Evolutionary conservation across 2,888 invertebrate genomes (phyloP), one percentile per base, ranked within the genome.

Genomic region (Himalopsyche anomala): DNA sequence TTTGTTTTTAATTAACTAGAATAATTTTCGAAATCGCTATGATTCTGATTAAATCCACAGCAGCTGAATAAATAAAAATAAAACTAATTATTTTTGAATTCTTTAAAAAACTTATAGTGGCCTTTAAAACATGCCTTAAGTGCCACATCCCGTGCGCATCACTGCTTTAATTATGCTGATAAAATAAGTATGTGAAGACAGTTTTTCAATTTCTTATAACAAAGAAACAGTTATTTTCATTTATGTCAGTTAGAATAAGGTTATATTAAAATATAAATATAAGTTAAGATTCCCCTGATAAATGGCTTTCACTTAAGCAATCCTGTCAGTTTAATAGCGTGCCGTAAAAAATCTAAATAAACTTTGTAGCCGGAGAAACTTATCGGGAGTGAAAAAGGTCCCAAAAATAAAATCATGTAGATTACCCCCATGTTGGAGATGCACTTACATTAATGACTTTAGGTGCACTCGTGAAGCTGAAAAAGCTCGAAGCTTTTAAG

Each of bases 371-470:
- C 3, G 28, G 62, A 62, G 62, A 28, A 62, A 11, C 62, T 62
- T 19, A 62, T 62, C 19, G 62, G 11, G 62, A 62, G 62, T 62
- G n/a, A 62, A 62, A 62, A 62, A 62, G 62, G 62, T 62, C 28
- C 62, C 62, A 62, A 62, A 62, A 62, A 62, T 62, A 62, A 62
- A 62, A 15, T 62, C 62, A 62, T 62, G 62, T 62, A 62, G 62
- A 62, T 62, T 62, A 62, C 62, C 56, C 55, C 17, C 56, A 19
- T 56, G 56, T n/a, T 56, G 56, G 56, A 56, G 62, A 62, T 62
- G 62, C 62, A 62, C 62, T 62, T 62, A 62, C 62, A 62, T 62
- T 62, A 62, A 62, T 62, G 62, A 62, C 62, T 62, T 62, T 62
- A 28, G 62, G 62, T 62, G 62, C 62, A 62, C 62, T 62, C 62